phyloP scores from a whole-genome alignment of 1,140 invertebrate species.

The Megalopta genalis region DNA sequence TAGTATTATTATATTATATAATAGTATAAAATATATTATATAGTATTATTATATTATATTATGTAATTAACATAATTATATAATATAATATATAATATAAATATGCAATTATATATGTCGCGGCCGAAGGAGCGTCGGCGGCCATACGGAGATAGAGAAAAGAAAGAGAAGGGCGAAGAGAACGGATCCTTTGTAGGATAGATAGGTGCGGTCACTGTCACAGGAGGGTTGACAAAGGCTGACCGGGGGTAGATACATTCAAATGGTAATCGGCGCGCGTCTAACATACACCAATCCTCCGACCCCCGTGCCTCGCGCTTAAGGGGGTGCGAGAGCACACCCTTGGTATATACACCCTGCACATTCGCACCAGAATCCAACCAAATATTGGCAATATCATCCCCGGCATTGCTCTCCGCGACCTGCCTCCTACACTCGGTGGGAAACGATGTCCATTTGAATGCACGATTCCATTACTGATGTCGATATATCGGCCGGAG shows the following conservation, averaged over 20 bases:
- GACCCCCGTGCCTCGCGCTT: constrained; percentile 40
- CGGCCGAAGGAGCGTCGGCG: not conserved
- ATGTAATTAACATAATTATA: too few relatives aligned
- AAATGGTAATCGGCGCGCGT: constrained; percentile 77
- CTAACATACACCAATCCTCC: constrained; percentile 72
- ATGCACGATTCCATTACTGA: constrained; percentile 63
- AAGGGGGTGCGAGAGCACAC: constrained; percentile 47
- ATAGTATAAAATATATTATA: too few relatives aligned
- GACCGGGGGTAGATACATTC: constrained; percentile 73
- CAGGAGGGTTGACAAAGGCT: constrained; percentile 74
- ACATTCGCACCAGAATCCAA: constrained; percentile 76
- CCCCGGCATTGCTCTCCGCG: constrained; percentile 68
- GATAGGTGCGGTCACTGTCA: constrained; percentile 64
- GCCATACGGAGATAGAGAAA: constrained; percentile 36
- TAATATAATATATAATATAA: too few relatives aligned
- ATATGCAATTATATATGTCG: too few relatives aligned
- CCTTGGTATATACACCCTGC: constrained; percentile 47
- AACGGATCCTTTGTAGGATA: constrained; percentile 47
- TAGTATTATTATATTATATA: too few relatives aligned
- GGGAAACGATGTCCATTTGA: constrained; percentile 66
- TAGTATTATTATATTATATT: too few relatives aligned
- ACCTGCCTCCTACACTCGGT: constrained; percentile 66
- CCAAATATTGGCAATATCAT: constrained; percentile 81
- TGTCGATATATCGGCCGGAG: constrained; percentile 54
- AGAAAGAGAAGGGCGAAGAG: constrained; percentile 28